phyloP scores from a whole-genome alignment of 2,888 invertebrate genomes.

The Tetranychus piercei region DNA sequence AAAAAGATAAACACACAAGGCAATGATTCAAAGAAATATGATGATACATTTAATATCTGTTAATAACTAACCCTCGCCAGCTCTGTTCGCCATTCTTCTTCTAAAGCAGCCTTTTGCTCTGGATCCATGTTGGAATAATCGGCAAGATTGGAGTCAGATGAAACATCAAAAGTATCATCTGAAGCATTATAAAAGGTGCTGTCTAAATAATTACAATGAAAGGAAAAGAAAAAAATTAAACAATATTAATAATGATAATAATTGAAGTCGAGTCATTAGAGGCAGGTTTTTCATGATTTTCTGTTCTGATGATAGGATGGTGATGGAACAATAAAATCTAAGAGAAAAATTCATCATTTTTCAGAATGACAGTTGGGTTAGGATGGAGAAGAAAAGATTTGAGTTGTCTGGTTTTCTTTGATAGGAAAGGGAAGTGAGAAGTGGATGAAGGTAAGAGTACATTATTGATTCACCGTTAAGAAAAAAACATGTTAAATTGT shows the following conservation, averaged over 20 bases:
- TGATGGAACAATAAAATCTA: neutral
- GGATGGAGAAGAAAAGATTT: no score
- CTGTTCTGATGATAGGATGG: no score
- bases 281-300: neutral
- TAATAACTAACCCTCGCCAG: constrained; percentile 24
- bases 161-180: neutral
- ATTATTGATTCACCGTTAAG: no score
- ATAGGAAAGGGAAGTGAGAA: no score
- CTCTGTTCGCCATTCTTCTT: constrained; percentile 26
- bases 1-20: neutral
- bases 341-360: neutral
- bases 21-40: neutral
- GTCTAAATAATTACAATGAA: neutral
- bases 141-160: neutral
- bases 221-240: neutral
- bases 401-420: no score
- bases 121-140: constrained; percentile 21
- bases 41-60: neutral
- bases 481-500: no score
- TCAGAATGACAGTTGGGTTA: no score
- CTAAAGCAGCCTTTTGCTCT: constrained; percentile 23
- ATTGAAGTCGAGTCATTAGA: neutral
- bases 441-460: no score
- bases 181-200: neutral
- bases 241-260: no score